These are phyloP conservation scores for Syngnathus typhle DNA, from an alignment of 2,113 vertebrate genomes.

Conservation along the genomic window DNA sequence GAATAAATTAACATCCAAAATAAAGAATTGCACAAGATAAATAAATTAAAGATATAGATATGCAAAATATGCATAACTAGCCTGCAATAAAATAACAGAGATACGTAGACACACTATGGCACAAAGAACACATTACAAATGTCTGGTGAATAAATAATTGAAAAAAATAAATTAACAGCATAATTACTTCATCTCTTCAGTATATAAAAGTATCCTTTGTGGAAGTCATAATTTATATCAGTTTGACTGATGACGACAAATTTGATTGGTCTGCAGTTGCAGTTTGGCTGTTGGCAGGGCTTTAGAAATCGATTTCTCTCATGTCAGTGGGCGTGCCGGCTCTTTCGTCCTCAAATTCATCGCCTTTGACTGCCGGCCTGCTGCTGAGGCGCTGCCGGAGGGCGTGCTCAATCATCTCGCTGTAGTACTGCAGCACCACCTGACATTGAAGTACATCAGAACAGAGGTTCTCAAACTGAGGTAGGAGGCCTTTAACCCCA, in stretches of 20 bases:
- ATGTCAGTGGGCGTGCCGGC: conserved; percentile 72
- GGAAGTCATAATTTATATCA: conserved; percentile 60
- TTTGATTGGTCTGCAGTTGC: conserved; percentile 45
- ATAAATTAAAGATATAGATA: conserved; percentile 70
- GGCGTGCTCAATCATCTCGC: conserved; percentile 68
- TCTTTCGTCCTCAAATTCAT: conserved; percentile 62
- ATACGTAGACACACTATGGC: conserved; percentile 48
- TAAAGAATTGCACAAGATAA: conserved; percentile 51
- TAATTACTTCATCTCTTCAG: conserved; percentile 30
- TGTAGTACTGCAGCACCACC: conserved; percentile 70
- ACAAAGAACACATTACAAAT: conserved; percentile 35
- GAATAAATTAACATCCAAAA: conserved; percentile 60
- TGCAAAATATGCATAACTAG: conserved; percentile 9
- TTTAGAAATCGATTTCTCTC: conserved; percentile 70
- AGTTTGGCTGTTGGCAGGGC: conserved; percentile 1
- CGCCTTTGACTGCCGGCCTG: conserved; percentile 51
- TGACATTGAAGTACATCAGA: conserved; percentile 21
- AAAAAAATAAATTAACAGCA: conserved; percentile 57
- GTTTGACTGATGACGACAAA: conserved; percentile 61
- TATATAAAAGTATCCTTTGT: conserved; percentile 35
- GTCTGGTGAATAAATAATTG: conserved; percentile 53
- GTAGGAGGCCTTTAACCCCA: not conserved
- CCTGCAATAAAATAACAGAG: conserved; percentile 43
- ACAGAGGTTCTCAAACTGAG: not conserved
- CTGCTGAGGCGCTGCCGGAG: conserved; percentile 66